Evolutionary conservation across 2,113 vertebrate species (phyloP).

Genomic region (rabbit (Oryctolagus cuniculus)): DNA sequence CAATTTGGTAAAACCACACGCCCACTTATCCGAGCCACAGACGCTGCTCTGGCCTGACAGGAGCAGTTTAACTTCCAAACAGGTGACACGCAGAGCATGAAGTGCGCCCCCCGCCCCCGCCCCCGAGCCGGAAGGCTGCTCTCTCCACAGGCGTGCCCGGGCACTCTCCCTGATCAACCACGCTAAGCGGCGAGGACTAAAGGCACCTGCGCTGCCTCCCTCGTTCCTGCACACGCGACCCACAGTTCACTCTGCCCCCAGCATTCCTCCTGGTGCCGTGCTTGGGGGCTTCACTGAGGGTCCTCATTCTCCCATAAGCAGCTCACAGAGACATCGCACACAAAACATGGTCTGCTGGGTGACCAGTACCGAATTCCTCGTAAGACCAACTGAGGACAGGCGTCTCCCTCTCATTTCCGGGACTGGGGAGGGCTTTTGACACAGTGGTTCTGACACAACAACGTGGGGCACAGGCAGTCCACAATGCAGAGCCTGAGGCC

Average conservation of each 20-base stretch:
- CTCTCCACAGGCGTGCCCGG: not conserved
- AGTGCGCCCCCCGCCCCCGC: not conserved
- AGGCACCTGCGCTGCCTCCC: not conserved
- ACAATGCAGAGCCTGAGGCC: too few species aligned
- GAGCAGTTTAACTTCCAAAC: not conserved
- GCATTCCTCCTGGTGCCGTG: too few species aligned
- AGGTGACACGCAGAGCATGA: not conserved
- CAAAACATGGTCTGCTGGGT: not conserved
- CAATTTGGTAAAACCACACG: not conserved
- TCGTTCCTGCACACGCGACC: not conserved
- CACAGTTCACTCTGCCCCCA: not conserved
- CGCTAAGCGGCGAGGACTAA: not conserved
- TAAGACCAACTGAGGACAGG: too few species aligned
- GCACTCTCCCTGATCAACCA: not conserved
- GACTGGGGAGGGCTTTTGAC: too few species aligned
- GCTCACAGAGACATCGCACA: not conserved
- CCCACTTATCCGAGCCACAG: not conserved
- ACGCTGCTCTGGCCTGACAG: not conserved
- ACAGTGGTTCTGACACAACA: too few species aligned
- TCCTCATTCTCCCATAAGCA: not conserved
- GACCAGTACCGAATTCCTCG: not conserved
- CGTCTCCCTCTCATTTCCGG: too few species aligned
- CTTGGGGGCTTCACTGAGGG: not conserved
- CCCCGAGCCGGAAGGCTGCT: rapidly evolving
- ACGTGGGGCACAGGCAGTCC: too few species aligned